phyloP scores from a whole-genome alignment of 2,113 vertebrate species.

The Peromyscus maniculatus region DNA sequence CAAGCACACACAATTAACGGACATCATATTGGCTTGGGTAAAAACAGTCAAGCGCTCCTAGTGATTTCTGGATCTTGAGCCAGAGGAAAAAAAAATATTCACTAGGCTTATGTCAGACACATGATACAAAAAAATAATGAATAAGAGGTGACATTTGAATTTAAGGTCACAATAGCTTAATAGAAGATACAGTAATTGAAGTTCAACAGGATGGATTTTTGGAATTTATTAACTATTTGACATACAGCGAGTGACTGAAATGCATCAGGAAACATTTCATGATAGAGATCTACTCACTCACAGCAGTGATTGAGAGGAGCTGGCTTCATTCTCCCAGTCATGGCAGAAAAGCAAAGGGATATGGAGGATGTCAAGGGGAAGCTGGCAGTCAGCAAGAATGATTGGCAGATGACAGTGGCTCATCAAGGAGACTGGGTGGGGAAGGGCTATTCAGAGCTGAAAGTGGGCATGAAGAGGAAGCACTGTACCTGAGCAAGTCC shows the following conservation, averaged over 20 bases:
- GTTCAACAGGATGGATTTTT: neutral
- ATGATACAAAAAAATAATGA: neutral
- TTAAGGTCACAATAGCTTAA: slow-evolving; percentile 3
- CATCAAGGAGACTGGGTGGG: neutral
- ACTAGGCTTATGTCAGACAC: neutral
- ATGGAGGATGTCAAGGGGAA: neutral
- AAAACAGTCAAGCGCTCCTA: neutral
- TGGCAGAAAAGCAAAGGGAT: neutral
- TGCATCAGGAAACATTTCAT: neutral
- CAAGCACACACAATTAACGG: neutral
- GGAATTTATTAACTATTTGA: neutral
- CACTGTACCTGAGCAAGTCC: too few species aligned
- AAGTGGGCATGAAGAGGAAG: neutral
- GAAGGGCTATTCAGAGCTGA: neutral
- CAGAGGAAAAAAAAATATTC: neutral
- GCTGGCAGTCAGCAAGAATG: neutral
- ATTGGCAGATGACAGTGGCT: neutral
- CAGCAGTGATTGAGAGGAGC: neutral
- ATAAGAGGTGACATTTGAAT: neutral
- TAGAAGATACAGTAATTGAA: neutral
- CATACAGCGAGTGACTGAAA: neutral
- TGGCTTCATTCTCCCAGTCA: neutral
- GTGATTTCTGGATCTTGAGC: neutral
- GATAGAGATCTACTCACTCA: neutral
- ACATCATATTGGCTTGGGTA: neutral